Conservation (phyloP, 64 coral and sea anemone genomes). For the Platygyra sinensis region DNA sequence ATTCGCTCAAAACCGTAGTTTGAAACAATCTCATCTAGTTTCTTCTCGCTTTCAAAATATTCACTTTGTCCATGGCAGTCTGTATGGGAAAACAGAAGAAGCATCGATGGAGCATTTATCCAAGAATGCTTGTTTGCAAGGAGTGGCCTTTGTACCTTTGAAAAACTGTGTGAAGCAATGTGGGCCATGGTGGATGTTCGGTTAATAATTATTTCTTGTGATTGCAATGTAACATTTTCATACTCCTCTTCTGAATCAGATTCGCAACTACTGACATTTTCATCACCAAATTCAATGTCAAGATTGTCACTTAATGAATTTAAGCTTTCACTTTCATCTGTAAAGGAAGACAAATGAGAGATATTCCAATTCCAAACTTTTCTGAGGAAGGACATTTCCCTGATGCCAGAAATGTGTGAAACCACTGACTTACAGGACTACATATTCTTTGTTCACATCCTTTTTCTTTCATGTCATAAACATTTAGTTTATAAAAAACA, state of each 20-base stretch:
- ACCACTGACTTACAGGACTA: constrained; percentile 41
- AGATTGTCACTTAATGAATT: constrained; percentile 16
- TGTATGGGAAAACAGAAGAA: constrained; percentile 37
- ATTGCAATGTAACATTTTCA: constrained; percentile 13
- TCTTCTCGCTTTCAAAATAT: background rate
- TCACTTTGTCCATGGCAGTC: constrained; percentile 2
- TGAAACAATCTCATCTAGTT: constrained; percentile 25
- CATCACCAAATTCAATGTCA: constrained; percentile 10
- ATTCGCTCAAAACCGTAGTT: constrained; percentile 49
- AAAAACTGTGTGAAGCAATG: constrained; percentile 12
- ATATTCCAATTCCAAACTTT: constrained; percentile 34
- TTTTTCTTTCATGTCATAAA: background rate
- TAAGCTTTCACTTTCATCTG: constrained; percentile 16
- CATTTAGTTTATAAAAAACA: constrained; percentile 47
- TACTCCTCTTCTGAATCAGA: constrained; percentile 15
- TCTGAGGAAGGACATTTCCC: background rate
- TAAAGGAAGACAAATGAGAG: constrained; percentile 7
- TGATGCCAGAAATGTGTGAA: constrained; percentile 17
- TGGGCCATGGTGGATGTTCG: constrained; percentile 14
- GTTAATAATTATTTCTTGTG: constrained; percentile 18
- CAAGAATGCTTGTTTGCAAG: constrained; percentile 39
- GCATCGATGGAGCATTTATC: constrained; percentile 45
- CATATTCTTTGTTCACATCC: constrained; percentile 1
- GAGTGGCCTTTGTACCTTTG: constrained; percentile 28
- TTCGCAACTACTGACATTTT: constrained; percentile 8